Percentiles rank a stretch among this genome's conserved stretches.
phyloP scores from a whole-genome alignment of 2,113 vertebrate species.

The Lamprologus speciosus region DNA sequence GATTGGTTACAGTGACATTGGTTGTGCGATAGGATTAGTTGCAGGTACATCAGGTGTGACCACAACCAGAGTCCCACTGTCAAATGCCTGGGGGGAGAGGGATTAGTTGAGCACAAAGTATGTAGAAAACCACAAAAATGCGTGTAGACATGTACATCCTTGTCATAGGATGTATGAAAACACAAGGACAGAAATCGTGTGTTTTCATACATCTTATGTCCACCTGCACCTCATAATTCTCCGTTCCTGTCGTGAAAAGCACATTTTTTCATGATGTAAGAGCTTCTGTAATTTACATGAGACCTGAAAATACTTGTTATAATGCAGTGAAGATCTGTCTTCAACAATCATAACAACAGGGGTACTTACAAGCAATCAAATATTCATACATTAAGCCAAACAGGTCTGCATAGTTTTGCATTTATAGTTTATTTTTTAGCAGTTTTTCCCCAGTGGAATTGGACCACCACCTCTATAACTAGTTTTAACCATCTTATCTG shows the following conservation, averaged over 20 bases:
- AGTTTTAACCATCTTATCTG: not conserved
- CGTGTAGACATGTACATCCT: not conserved
- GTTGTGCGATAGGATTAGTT: slow-evolving; percentile 62
- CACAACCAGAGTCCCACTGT: slow-evolving; percentile 35
- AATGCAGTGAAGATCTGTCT: not conserved
- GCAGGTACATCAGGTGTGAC: slow-evolving; percentile 65
- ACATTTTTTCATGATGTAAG: not conserved
- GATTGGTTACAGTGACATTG: slow-evolving; percentile 58
- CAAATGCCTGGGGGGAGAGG: slow-evolving; percentile 28
- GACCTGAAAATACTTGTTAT: not conserved
- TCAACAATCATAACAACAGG: not conserved
- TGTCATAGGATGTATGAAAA: not conserved
- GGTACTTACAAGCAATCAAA: not conserved
- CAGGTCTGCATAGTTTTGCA: not conserved
- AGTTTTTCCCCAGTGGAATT: not conserved
- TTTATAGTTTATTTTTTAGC: not conserved
- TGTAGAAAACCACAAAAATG: not conserved
- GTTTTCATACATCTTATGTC: not conserved
- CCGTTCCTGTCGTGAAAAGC: not conserved
- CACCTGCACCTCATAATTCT: not conserved
- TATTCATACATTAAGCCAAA: not conserved
- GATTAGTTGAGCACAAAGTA: slow-evolving; percentile 29
- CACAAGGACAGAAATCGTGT: not conserved
- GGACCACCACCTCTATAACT: not conserved
- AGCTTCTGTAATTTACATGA: not conserved